Base-by-base conservation (phyloP, 2,888 invertebrate genomes). In the Acrobasis suavella region DNA sequence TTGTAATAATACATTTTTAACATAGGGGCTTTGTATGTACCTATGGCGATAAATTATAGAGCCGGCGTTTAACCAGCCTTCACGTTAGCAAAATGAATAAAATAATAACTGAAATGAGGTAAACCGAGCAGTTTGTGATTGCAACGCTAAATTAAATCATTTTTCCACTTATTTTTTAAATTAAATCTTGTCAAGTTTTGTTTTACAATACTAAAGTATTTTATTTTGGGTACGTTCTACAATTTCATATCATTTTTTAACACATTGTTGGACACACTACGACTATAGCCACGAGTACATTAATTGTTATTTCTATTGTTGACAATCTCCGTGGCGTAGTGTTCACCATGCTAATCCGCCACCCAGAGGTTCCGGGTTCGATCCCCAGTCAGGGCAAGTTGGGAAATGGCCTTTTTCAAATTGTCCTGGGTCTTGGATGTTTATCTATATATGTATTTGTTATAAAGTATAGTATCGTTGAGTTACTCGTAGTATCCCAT, bases 1-100 rank as follows among this genome's bases (percentile, higher is more conserved):
- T 74, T 78, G 76, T 83, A 81, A 82, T 81, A 81, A 82, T 80
- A 80, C 80, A 79, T 81, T 81, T 82, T 83, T 83, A 62, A 60
- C 60, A 60, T 51, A 59, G 32, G 49, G 42, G 55, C 55, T 55
- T 32, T 15, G 56, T 61, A 61, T 49, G 55, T 58, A 80, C 77
- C 74, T 64, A 71, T 74, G 72, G 72, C 70, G 73, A 76, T 72
- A 74, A 75, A 75, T 76, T 75, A 74, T 69, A 71, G 69, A 71
- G 70, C 66, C 71, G 68, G 68, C 69, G 60, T 72, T 56, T 32
- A 55, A 49, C 22, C 46, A 39, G 50, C 55, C 50, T 42, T 42
- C 16, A 50, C 22, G 52, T 60, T 62, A 50, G 49, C 55, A 49
- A 62, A 62, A 49, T 55, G 55, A 54, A 49, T 15, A 62, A 62